These are phyloP conservation scores for Axea sp. DNA, from an alignment of 2,888 invertebrate genomes.

Conservation along the genomic window DNA sequence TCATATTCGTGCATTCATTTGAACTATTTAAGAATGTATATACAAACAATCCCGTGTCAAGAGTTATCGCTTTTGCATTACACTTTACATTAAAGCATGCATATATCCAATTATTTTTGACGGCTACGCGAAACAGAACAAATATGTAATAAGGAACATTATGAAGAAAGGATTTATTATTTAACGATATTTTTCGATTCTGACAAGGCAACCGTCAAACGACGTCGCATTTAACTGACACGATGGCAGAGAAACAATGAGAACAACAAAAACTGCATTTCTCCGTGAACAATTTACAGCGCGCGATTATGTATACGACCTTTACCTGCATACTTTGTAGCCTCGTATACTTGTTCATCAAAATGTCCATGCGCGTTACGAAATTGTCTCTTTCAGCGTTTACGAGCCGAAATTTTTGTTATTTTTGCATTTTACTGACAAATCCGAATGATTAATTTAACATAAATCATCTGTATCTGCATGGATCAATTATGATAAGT, in stretches of 20 bases:
- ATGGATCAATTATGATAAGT: slow-evolving; percentile 21
- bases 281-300: slow-evolving; percentile 51
- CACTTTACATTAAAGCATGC: slow-evolving; percentile 44
- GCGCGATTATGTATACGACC: slow-evolving; percentile 53
- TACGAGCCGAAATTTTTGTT: slow-evolving; percentile 36
- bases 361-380: slow-evolving; percentile 37
- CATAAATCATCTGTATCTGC: slow-evolving; percentile 29
- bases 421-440: slow-evolving; percentile 11
- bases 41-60: slow-evolving; percentile 36
- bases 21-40: slow-evolving; percentile 37
- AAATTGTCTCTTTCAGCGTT: slow-evolving; percentile 40
- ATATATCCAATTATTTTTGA: slow-evolving; percentile 56
- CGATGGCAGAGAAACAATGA: slow-evolving; percentile 49
- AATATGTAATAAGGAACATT: slow-evolving; percentile 52
- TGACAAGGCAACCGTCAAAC: slow-evolving; percentile 57
- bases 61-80: slow-evolving; percentile 53
- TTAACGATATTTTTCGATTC: slow-evolving; percentile 46
- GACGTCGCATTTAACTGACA: slow-evolving; percentile 57
- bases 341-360: slow-evolving; percentile 43
- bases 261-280: slow-evolving; percentile 47
- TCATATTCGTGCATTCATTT: slow-evolving; percentile 17
- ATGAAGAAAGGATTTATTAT: slow-evolving; percentile 45
- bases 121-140: slow-evolving; percentile 44
- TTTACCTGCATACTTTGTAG: slow-evolving; percentile 49
- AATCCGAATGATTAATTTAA: slow-evolving; percentile 47